These are phyloP conservation scores for Tanytarsus gracilentus DNA, from an alignment of 2,888 invertebrate species.

Conservation along the genomic window DNA sequence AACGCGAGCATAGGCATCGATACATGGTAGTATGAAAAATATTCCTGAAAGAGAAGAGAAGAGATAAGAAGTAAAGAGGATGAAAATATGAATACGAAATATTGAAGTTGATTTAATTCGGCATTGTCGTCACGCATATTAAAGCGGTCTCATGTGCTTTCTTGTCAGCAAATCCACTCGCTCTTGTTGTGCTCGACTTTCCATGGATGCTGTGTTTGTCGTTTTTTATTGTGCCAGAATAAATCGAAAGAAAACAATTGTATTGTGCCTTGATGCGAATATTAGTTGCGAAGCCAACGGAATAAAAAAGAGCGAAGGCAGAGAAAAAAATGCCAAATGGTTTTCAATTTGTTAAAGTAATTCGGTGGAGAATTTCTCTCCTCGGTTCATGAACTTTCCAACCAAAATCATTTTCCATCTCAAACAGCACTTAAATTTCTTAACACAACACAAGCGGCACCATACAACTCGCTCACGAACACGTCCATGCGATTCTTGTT, in stretches of 20 bases:
- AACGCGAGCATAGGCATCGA: constrained; percentile 88
- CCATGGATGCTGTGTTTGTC: no score
- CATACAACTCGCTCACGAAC: neutral
- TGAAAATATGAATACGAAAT: neutral
- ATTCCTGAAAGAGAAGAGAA: constrained; percentile 56
- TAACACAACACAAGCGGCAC: neutral
- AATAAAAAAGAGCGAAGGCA: no score
- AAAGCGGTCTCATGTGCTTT: constrained; percentile 17
- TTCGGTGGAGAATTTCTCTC: neutral
- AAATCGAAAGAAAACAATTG: no score
- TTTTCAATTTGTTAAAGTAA: constrained; percentile 7
- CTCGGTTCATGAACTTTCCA: constrained; percentile 1
- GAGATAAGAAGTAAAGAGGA: neutral
- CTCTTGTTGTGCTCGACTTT: no score
- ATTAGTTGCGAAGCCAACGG: constrained; percentile 1
- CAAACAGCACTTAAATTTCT: neutral
- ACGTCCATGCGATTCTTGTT: neutral
- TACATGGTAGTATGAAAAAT: constrained; percentile 93
- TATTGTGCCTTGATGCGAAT: no score
- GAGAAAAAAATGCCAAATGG: neutral
- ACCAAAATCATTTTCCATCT: neutral
- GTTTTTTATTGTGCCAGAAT: no score
- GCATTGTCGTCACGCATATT: constrained; percentile 14
- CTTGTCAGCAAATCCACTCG: neutral
- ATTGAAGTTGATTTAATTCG: constrained; percentile 4